Evolutionary conservation across 1,140 invertebrate genomes (phyloP), one percentile per base, ranked within the genome.

Genomic region (Tetragnatha versicolor): DNA sequence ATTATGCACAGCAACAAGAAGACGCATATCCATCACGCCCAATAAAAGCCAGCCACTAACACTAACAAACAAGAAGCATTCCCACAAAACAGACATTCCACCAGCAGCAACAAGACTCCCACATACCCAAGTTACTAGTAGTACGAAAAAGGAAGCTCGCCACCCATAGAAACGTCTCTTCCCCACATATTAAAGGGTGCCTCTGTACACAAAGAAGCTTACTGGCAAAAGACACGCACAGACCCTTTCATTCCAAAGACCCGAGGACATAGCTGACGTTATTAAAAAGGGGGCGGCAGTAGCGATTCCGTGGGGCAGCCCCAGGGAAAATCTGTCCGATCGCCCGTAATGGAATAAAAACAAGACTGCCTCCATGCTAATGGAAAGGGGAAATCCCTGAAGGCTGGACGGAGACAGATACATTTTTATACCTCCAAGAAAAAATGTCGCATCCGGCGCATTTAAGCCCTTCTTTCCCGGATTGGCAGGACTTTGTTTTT

Each of bases 271-370:
- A n/a, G 12, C n/a, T n/a, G 42, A 45, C 42, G 42, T 2, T 45
- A 14, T 14, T 45, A 14, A 45, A 45, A 45, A 45, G 42, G 42
- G 42, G n/a, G 12, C 42, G 42, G 12, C 42, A 10, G 12, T n/a
- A 45, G 42, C 12, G n/a, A 45, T 10, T 14, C 42, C 14, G 9
- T 53, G 17, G 20, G 10, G 49, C n/a, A 25, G 17, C 20, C 22
- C 22, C 20, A n/a, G 31, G 27, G 42, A 45, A 49, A 37, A 68
- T 68, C 39, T 31, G 42, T 47, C 42, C 14, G 39, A 68, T 25
- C 17, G 14, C 9, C 45, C 49, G 63, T 68, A 68, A 68, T 68
- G 63, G 63, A 68, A 68, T 68, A 14, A 68, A 68, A 68, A 68
- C 63, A 68, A 68, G 33, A 9, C 17, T 17, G 14, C 45, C 63